phyloP scores from a whole-genome alignment of 2,113 vertebrate species.

The Carassius gibelio region DNA sequence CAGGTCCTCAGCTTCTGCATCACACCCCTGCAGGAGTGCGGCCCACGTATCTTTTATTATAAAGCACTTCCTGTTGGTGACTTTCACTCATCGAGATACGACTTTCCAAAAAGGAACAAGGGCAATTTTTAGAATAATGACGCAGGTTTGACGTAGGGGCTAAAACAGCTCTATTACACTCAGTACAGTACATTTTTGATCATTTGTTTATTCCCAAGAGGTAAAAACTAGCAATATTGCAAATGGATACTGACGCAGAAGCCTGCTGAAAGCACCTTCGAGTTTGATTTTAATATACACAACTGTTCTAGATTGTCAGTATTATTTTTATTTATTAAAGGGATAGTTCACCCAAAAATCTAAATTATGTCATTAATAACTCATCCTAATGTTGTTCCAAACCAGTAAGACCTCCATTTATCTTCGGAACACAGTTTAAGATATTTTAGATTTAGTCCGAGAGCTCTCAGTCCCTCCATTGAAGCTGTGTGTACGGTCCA shows the following conservation, averaged over 20 bases:
- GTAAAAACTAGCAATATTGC: neutral
- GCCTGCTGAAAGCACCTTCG: neutral
- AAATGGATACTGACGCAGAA: neutral
- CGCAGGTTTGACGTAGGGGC: neutral
- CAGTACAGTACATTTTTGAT: neutral
- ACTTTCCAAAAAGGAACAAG: neutral
- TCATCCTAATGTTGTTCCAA: too few relatives aligned
- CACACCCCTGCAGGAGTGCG: conserved; percentile 39
- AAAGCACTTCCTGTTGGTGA: conserved; percentile 30
- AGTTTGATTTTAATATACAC: neutral
- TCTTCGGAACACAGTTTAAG: too few relatives aligned
- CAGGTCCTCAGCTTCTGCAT: conserved; percentile 40
- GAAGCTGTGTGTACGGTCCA: too few relatives aligned
- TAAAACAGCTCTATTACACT: neutral
- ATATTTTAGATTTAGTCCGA: too few relatives aligned
- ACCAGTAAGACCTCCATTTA: too few relatives aligned
- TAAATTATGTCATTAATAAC: too few relatives aligned
- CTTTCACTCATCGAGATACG: conserved; percentile 14
- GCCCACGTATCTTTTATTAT: conserved; percentile 46
- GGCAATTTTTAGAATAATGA: conserved; percentile 36
- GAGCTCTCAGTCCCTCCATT: too few relatives aligned
- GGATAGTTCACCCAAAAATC: too few relatives aligned
- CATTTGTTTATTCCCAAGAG: neutral
- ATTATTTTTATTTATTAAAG: too few relatives aligned
- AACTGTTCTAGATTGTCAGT: neutral